Base-by-base conservation (phyloP, 2,888 invertebrate species). In the Hirtodrosophila duncani region DNA sequence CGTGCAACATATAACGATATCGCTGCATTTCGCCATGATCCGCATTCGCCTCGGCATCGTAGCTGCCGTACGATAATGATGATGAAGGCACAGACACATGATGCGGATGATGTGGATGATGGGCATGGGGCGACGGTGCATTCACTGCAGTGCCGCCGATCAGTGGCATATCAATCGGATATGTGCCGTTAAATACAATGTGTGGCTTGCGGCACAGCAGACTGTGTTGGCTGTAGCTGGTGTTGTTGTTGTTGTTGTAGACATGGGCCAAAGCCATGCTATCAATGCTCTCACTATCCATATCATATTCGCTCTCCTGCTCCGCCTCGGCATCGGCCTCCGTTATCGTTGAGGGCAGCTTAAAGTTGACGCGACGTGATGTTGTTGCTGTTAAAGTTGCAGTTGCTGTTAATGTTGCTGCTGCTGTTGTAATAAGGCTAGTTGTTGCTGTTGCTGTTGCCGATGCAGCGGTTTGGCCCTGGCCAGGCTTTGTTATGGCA, bases 101-200 rank as follows among this genome's bases (percentile, higher is more conserved):
- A n/a, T 65, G 49, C 7, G 55, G 51, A 29, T 51, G 58, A 20
- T 31, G 42, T 4, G 56, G 57, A 10, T 6, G 21, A 9, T 31
- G 44, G 0, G 5, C 6, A 23, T 29, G 51, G 7, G 13, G 3
- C 8, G 3, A 13, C 8, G 26, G 9, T 38, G 63, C 41, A 50
- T 69, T 62, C 42, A 38, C 3, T 11, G 84, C 16, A 11, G 24
- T 46, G 16, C 30, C n/a, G 11, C 21, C 26, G 6, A 23, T 39
- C 7, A 86, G 56, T 17, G 94, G 94, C 79, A 90, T 89, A 84
- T 95, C 95, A 64, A 96, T 95, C 3, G 95, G 95, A 88, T 90
- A 96, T 2, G 95, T 96, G 41, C 95, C 95, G 70, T 94, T 94
- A 85, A 94, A 95, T 56, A 94, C 90, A 33, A 95, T 89, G 37